phyloP scores from a whole-genome alignment of 1,140 invertebrate genomes.

The Calliphora vicina region DNA sequence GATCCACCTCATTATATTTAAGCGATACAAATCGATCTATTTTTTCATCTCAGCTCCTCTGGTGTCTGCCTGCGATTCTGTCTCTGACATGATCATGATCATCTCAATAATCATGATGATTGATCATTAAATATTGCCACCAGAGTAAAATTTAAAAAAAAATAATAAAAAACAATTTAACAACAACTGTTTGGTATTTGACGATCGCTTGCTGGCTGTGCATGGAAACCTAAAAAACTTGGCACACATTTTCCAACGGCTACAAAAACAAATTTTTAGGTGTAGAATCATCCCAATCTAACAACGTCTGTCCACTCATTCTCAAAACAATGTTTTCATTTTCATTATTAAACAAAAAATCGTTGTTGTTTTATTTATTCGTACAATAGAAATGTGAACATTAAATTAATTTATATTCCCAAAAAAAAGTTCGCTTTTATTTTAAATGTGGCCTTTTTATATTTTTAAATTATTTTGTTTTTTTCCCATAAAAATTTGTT shows the following conservation, averaged over 20 bases:
- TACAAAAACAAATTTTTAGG: neutral
- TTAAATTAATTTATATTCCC: neutral
- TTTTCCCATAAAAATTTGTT: neutral
- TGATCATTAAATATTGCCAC: constrained; percentile 26
- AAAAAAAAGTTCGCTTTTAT: neutral
- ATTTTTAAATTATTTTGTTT: neutral
- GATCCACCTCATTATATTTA: constrained; percentile 7
- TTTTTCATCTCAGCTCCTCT: neutral
- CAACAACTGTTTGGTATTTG: neutral
- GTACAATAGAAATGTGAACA: neutral
- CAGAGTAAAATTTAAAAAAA: neutral
- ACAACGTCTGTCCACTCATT: neutral
- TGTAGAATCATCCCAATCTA: neutral
- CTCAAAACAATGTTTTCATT: neutral
- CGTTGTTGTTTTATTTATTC: neutral
- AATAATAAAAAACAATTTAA: neutral
- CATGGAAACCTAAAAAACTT: constrained; percentile 28
- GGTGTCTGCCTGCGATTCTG: neutral
- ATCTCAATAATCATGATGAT: constrained; percentile 17
- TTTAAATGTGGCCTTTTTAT: neutral
- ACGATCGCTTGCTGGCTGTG: neutral
- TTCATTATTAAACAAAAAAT: neutral
- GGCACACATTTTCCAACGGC: constrained; percentile 10
- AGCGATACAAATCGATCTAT: constrained; percentile 17
- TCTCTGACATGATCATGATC: neutral